Conservation (phyloP, 2,113 vertebrate genomes). For the Sinosuthora webbiana region DNA sequence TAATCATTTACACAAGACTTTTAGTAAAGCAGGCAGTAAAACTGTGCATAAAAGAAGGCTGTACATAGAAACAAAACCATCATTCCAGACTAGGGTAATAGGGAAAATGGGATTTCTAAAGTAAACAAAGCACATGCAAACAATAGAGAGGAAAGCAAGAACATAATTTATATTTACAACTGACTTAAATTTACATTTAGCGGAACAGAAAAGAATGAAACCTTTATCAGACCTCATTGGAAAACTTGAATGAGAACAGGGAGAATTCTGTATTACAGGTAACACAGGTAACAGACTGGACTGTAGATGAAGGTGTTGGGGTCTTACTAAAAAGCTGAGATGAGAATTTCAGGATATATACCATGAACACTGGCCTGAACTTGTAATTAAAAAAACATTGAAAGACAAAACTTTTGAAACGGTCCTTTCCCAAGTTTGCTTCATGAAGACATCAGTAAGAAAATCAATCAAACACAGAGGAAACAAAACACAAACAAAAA, state of each 20-base stretch:
- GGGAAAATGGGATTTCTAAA: background rate
- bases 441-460: background rate
- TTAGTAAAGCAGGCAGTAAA: background rate
- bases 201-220: background rate
- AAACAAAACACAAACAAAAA: background rate
- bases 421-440: background rate
- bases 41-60: background rate
- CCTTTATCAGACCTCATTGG: background rate
- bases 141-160: background rate
- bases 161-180: background rate
- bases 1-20: background rate
- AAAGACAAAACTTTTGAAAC: background rate
- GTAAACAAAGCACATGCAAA: background rate
- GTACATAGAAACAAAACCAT: slow-evolving; percentile 7
- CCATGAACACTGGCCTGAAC: fast-evolving
- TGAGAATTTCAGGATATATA: background rate
- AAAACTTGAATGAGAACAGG: background rate
- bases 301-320: background rate
- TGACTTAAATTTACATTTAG: background rate
- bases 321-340: background rate
- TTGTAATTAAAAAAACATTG: background rate
- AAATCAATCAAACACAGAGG: background rate
- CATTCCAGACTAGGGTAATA: background rate
- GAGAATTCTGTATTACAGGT: background rate
- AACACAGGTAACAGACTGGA: background rate